Base-by-base conservation (phyloP, 2,797 vertebrate genomes). In the Liparis tanakae region DNA sequence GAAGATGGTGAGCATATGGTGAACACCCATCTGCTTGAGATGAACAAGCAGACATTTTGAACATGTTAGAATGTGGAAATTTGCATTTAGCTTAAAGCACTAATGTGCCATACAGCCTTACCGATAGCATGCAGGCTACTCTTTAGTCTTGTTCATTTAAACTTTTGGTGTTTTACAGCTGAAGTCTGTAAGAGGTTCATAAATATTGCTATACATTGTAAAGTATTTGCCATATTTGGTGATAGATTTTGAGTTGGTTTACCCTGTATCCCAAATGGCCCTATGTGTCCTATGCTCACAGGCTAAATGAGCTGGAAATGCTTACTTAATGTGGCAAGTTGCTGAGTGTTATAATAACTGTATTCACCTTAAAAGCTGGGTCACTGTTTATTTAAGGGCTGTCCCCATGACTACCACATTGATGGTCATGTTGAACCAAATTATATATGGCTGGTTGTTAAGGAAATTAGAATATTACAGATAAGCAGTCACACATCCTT, bases 331-430 rank as follows among this genome's bases (percentile, higher is more conserved):
- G 1, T 61, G 22, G 4, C 9, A 36, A 15, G 30, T 22, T 46
- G 7, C 12, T 66, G 36, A 70, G 48, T 53, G 51, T 63, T 50
- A 36, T 30, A 53, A 67, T 61, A 41, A 63, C 1, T 5, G 50
- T 63, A 14, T 69, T 61, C 33, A 63, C 13, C 46, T 57, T 25
- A 36, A 70, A 0, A 22, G 10, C 18, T 8, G 55, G 62, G 61
- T 70, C 61, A 60, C 57, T 39, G 62, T 66, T 67, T 67, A 53
- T 70, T 59, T 41, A 30, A 73, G 18, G 15, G 10, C 50, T 51
- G 65, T 82, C 81, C 56, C 77, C 83, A 86, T 89, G 81, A 83
- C 87, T 25, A 70, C 68, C 60, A n/a, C 69, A 7, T 70, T 56
- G 48, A 25, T 55, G 51, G 22, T 65, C 65, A 74, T 30, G 15